A percentile compares a stretch with the other conserved stretches of the same genome.
Evolutionary conservation across 2,113 vertebrate genomes (phyloP).

Genomic region (Azemiops feae): DNA sequence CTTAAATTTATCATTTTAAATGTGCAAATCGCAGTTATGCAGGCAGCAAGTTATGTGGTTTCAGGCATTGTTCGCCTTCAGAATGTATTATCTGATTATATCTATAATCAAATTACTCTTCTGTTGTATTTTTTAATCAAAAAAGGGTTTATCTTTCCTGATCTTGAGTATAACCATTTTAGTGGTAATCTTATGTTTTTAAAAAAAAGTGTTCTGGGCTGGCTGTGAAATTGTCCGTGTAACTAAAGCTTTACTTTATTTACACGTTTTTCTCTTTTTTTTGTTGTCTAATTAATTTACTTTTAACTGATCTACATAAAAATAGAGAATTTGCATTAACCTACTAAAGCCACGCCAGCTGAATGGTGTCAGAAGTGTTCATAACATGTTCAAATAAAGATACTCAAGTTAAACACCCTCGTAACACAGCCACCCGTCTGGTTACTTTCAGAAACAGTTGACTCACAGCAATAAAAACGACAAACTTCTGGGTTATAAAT

Average conservation of each 20-base stretch:
- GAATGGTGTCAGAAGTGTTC: neutral
- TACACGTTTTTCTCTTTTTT: constrained; percentile 5
- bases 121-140: constrained; percentile 60
- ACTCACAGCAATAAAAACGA: neutral
- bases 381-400: neutral
- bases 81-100: constrained; percentile 56
- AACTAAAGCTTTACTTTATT: constrained; percentile 27
- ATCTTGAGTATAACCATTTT: constrained; percentile 63
- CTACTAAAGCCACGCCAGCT: neutral
- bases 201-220: constrained; percentile 39
- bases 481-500: neutral
- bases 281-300: constrained; percentile 11
- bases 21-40: constrained; percentile 56
- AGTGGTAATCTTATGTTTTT: constrained; percentile 44
- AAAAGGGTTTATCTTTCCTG: constrained; percentile 51
- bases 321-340: constrained; percentile 38
- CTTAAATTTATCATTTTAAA: constrained; percentile 70
- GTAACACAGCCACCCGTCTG: neutral
- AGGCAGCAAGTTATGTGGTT: constrained; percentile 55
- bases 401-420: neutral
- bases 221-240: constrained; percentile 40
- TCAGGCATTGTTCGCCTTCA: constrained; percentile 59
- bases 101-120: constrained; percentile 58
- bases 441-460: neutral
- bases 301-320: constrained; percentile 30